Evolutionary conservation across 2,888 invertebrate genomes (phyloP), one percentile per base, ranked within the genome.

Genomic region (Smittia sp.): DNA sequence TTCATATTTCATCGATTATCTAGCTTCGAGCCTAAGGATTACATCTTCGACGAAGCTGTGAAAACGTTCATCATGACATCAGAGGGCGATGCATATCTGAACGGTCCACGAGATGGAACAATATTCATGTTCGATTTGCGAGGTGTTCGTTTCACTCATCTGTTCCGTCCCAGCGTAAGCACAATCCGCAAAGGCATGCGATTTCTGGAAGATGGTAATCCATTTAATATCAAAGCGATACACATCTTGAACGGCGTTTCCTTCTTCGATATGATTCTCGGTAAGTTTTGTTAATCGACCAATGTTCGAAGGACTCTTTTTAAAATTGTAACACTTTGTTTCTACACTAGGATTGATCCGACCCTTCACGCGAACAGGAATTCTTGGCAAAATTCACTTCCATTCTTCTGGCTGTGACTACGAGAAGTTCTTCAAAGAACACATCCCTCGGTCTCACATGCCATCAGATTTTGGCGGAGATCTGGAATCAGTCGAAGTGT

Each of bases 401-500:
- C 87, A 89, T 80, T 82, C 83, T 74, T 82, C 85, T 75, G 85
- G 83, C 58, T 84, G 86, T 22, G 83, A 88, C 58, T 79, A 86
- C 74, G 84, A 86, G 41, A 82, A 83, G 27, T 86, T 88, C 77
- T 85, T 86, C 78, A 81, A 85, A 75, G 84, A 86, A 0, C 80
- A 83, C n/a, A 81, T 89, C 46, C 86, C 88, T 0, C 84, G 84
- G 63, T 83, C 85, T 0, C 84, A 85, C 63, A 78, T 89, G 0
- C 89, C 89, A 0, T 83, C 84, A 0, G 87, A 89, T 79, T 86
- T 84, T 77, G 89, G 88, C 0, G 90, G 90, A 0, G 84, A 85
- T 13, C 80, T 87, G 4, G 54, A 69, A 24, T 66, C 74, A 9
- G 22, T 75, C 20, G 22, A 74, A 22, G 75, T 75, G 38, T 24